phyloP scores from a whole-genome alignment of 2,797 vertebrate species.

The Pseudomugil tenellus region DNA sequence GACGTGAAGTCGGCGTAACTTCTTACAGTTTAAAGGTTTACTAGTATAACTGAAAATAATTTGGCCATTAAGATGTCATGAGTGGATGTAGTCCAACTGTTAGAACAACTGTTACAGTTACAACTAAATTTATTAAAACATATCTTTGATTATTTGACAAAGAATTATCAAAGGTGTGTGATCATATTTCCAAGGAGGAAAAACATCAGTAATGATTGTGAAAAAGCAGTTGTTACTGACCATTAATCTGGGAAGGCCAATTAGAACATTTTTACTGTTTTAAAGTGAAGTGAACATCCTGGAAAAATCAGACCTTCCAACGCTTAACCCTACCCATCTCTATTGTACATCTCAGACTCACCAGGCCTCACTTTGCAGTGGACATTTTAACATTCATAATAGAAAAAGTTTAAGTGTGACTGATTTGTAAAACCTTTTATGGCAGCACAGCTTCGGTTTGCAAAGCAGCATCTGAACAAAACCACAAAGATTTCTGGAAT shows the following conservation, averaged over 20 bases:
- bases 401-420: too few relatives aligned
- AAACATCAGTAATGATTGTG: not conserved
- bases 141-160: not conserved
- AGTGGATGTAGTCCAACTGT: not conserved
- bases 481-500: too few relatives aligned
- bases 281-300: too few relatives aligned
- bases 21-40: not conserved
- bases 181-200: not conserved
- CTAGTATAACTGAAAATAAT: not conserved
- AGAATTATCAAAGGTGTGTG: too few relatives aligned
- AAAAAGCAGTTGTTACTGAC: too few relatives aligned
- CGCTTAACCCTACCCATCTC: too few relatives aligned
- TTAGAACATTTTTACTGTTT: not conserved
- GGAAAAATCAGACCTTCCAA: too few relatives aligned
- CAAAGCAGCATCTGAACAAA: too few relatives aligned
- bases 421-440: too few relatives aligned
- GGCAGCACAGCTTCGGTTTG: too few relatives aligned
- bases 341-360: not conserved
- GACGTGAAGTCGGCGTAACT: not conserved
- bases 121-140: not conserved
- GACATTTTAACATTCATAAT: not conserved
- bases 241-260: not conserved
- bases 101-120: not conserved
- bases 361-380: not conserved
- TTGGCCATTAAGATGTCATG: not conserved